Base-by-base conservation (phyloP, 1,140 invertebrate genomes). In the Dysdera silvatica region DNA sequence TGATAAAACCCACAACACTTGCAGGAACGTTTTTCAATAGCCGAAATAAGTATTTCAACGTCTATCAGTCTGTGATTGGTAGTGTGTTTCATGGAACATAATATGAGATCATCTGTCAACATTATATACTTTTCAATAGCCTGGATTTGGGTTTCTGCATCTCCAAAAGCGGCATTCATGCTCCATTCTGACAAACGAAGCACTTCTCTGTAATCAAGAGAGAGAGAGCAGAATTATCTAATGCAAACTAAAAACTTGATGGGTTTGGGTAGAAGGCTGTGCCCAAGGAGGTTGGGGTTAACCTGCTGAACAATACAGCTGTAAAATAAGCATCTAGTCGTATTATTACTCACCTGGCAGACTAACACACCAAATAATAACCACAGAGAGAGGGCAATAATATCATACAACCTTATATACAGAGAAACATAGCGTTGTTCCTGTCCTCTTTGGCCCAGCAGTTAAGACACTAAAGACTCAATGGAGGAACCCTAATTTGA, bases 161-260 rank as follows among this genome's bases (percentile, higher is more conserved):
- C 1, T 8, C 35, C 16, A 47, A 12, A 37, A 2, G 60, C 60
- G 16, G 60, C 60, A 62, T 40, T 18, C 41, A 62, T 55, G n/a
- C 60, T 62, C 60, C 60, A 62, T 6, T 62, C 33, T 43, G 40
- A 62, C 29, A 48, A 51, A 14, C 49, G 12, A 26, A 62, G 29
- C 24, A 55, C 28, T 23, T 62, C 60, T 29, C 60, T 62, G 18
- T 8, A 43, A 26, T n/a, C n/a, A n/a, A 43, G 2, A 45, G n/a
- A 5, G 3, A 59, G 24, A 58, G 26, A 16, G 14, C 29, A 35
- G 29, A n/a, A 55, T 1, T 29, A 23, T 33, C n/a, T 20, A 33
- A 20, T 48, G 26, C 20, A 23, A 51, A 26, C 28, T 14, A 7
- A 28, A 29, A 28, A 51, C 32, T 18, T 45, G n/a, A n/a, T n/a